phyloP scores from a whole-genome alignment of 35 echinoderm and acorn worm species.

The Holothuria glaberrima region DNA sequence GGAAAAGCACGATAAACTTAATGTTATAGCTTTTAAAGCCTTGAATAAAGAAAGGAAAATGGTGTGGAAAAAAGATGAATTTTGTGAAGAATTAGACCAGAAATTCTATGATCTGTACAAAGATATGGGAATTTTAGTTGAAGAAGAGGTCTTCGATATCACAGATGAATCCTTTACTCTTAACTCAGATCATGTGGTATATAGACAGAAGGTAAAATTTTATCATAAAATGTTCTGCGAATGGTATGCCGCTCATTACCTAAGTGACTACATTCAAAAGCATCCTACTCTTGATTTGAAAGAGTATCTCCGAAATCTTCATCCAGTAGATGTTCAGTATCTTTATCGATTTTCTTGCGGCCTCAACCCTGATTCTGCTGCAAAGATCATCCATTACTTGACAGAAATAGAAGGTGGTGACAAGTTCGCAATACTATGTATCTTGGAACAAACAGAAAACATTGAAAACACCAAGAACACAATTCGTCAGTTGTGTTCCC shows the following conservation, averaged over 20 bases:
- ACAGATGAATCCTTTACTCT: not conserved
- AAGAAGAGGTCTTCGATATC: not conserved
- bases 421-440: too few relatives aligned
- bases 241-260: slow-evolving; percentile 14
- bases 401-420: too few relatives aligned
- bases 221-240: slow-evolving; percentile 4
- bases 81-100: not conserved
- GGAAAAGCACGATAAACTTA: not conserved
- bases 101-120: not conserved
- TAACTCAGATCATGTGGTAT: not conserved
- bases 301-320: too few relatives aligned
- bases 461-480: too few relatives aligned
- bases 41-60: not conserved
- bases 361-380: too few relatives aligned
- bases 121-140: not conserved
- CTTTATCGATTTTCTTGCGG: too few relatives aligned
- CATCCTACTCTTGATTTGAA: too few relatives aligned
- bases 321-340: too few relatives aligned
- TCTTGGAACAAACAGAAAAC: too few relatives aligned
- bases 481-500: too few relatives aligned
- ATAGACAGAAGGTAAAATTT: not conserved
- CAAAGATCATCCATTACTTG: too few relatives aligned
- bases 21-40: not conserved
- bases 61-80: not conserved
- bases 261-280: too few relatives aligned